Evolutionary conservation across 2,888 invertebrate species (phyloP).

Genomic region (Hylaea fasciaria): DNA sequence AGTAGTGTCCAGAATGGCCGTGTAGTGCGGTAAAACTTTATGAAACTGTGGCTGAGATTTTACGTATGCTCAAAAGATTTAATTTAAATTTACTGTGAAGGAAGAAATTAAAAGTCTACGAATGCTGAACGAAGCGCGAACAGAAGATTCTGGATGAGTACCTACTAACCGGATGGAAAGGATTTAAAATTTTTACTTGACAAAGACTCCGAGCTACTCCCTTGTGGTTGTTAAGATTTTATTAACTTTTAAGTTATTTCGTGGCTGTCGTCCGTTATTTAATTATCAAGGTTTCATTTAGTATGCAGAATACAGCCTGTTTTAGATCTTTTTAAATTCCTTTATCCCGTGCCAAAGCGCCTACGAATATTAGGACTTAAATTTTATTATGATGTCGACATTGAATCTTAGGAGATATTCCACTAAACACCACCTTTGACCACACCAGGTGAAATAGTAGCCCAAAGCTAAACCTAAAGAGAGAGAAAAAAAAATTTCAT

Average conservation of each 20-base stretch:
- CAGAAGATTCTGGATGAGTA: slow-evolving; percentile 53
- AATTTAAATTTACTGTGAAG: slow-evolving; percentile 63
- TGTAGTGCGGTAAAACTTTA: slow-evolving; percentile 41
- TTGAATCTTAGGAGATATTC: too few species aligned
- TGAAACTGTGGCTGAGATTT: slow-evolving; percentile 54
- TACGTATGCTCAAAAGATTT: slow-evolving; percentile 57
- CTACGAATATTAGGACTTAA: too few species aligned
- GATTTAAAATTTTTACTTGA: slow-evolving; percentile 32
- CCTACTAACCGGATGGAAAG: slow-evolving; percentile 39
- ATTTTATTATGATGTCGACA: too few species aligned
- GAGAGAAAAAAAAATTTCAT: too few species aligned
- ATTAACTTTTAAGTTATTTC: slow-evolving; percentile 1
- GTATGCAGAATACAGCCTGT: background rate
- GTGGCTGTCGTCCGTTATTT: background rate
- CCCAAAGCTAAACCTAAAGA: too few species aligned
- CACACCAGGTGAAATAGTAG: too few species aligned
- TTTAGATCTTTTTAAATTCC: too few species aligned
- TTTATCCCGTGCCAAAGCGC: too few species aligned
- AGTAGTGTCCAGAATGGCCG: background rate
- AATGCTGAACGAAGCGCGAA: slow-evolving; percentile 60
- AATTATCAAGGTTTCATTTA: background rate
- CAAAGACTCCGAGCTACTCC: slow-evolving; percentile 24
- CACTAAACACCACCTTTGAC: too few species aligned
- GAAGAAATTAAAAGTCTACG: slow-evolving; percentile 71
- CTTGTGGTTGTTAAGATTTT: slow-evolving; percentile 21